Base-by-base conservation (phyloP, 1,140 invertebrate species). In the Sesamia nonagrioides region DNA sequence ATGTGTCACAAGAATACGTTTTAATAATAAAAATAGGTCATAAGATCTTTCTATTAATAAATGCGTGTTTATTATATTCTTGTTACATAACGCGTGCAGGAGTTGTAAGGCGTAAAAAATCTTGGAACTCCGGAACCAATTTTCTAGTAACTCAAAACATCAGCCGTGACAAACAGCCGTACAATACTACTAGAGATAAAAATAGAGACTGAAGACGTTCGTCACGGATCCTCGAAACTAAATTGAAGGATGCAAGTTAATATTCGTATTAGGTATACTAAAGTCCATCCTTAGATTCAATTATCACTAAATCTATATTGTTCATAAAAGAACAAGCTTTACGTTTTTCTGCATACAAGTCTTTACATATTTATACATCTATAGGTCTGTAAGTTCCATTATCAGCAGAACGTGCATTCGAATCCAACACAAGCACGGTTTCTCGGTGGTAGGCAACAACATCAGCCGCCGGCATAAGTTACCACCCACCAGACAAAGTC, bases 171-270 rank as follows among this genome's bases (percentile, higher is more conserved):
- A 54, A 21, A 11, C 18, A 17, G 1, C 2, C 17, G 9, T 15
- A 21, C 52, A 8, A 18, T 17, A 54, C 6, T 11, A 21, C 8
- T 0, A 18, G 52, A 21, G 52, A 21, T 7, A 54, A 21, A 54
- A 54, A 18, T 52, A 61, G 27, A 37, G 33, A 63, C 54, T 27
- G 7, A 63, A 37, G 33, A 9, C 35, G 2, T 37, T 63, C 37
- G 37, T 66, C 15, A 61, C 11, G 83, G 81, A 78, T 81, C 83
- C 81, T 83, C 84, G 18, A 45, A 81, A 66, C 60, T 82, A 80
- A 84, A 82, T 86, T 84, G 83, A 79, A 78, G 81, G 84, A 78
- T 82, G 84, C 80, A 86, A 84, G 79, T 79, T 54, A 72, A 84
- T 84, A 66, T 77, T 69, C 27, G 79, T 84, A 27, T 27, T 27